Evolutionary conservation across 2,888 invertebrate species (phyloP), one percentile per base, ranked within the genome.

Genomic region (Pheosia gnoma): DNA sequence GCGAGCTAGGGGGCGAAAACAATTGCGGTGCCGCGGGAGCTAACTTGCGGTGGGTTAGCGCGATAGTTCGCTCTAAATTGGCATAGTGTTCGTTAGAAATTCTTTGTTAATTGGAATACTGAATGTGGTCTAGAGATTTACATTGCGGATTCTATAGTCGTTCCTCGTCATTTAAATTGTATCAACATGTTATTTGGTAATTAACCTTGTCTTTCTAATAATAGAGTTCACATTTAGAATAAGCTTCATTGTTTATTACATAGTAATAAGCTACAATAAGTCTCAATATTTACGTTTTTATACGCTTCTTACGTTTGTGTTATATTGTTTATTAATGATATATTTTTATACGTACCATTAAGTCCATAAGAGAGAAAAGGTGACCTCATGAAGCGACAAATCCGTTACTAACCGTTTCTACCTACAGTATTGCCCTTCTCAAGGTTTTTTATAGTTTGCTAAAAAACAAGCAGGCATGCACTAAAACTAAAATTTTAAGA

Each of bases 1-100:
- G 73, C 61, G 87, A 87, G 88, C 87, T 83, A 85, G 82, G 82
- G 25, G 83, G 75, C 77, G 85, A 85, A 91, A 91, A 91, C 91
- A 93, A 90, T 91, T 89, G 88, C 67, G 75, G 85, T 79, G 84
- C 85, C 81, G 65, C 70, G 89, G 89, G 90, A 88, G 73, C 78
- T 66, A 89, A 90, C 84, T 91, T 87, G 81, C 70, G 75, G 76
- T 66, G 72, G 75, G 75, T 71, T 67, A 66, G 72, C 65, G 69
- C 72, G 70, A 82, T 86, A 86, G 87, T 85, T 86, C 72, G 74
- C 68, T 78, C 75, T 79, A 81, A 87, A 86, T 85, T 88, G 86
- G 77, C 80, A 79, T 79, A 77, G 71, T 79, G 81, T 79, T 83
- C 71, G 78, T 81, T 81, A 80, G 75, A 73, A 80, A 84, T 85